phyloP scores from a whole-genome alignment of 2,888 invertebrate species.

The Euphydryas editha region DNA sequence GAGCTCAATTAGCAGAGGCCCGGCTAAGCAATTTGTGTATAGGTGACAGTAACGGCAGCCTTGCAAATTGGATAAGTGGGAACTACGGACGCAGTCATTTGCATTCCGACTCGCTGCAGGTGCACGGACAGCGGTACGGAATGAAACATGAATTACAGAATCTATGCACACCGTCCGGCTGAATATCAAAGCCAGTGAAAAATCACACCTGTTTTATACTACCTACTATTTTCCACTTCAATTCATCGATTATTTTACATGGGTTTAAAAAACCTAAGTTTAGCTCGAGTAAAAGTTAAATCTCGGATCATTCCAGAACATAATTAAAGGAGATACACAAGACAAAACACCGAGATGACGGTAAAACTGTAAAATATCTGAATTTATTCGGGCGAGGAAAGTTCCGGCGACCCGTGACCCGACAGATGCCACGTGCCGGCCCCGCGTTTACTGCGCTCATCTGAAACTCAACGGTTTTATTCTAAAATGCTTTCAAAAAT shows the following conservation, averaged over 20 bases:
- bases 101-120: conserved; percentile 35
- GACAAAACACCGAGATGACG: conserved; percentile 20
- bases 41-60: conserved; percentile 40
- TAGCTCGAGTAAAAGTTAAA: too few relatives aligned
- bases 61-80: conserved; percentile 44
- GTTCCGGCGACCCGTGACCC: conserved; percentile 35
- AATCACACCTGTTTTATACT: not conserved
- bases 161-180: not conserved
- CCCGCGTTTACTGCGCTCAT: conserved; percentile 23
- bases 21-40: conserved; percentile 43
- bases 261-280: too few relatives aligned
- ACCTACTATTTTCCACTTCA: not conserved
- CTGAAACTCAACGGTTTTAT: conserved; percentile 27
- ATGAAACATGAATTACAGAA: conserved; percentile 19
- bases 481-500: conserved; percentile 30
- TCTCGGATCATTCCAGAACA: conserved; percentile 5
- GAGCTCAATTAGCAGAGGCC: conserved; percentile 37
- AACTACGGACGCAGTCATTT: conserved; percentile 35
- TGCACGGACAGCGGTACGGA: conserved; percentile 16
- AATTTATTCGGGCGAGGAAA: conserved; percentile 37
- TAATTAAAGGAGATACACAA: conserved; percentile 19
- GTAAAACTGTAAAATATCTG: conserved; percentile 39
- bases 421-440: conserved; percentile 34
- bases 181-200: not conserved
- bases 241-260: not conserved